Evolutionary conservation across 2,113 vertebrate species (phyloP).

Genomic region (Indri indri): DNA sequence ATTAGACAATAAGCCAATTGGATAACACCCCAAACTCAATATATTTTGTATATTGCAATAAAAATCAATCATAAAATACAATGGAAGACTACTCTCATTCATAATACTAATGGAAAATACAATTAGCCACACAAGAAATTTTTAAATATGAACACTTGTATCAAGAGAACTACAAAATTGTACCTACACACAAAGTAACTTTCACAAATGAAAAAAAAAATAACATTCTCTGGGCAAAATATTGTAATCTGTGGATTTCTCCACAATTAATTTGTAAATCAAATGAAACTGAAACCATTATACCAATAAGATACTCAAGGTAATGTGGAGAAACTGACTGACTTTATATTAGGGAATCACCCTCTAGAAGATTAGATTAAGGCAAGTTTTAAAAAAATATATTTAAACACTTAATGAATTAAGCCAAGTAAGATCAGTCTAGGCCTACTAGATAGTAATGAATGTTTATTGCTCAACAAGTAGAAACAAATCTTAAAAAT

Average conservation of each 20-base stretch:
- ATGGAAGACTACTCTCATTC: background rate
- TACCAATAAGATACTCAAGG: background rate
- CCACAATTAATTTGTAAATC: background rate
- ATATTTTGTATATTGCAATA: background rate
- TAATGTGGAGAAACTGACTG: slow-evolving; percentile 1
- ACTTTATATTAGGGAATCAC: background rate
- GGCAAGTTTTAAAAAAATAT: background rate
- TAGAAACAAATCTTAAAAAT: background rate
- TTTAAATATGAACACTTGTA: background rate
- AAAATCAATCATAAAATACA: slow-evolving; percentile 59
- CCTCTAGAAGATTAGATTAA: background rate
- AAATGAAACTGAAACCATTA: background rate
- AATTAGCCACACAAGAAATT: background rate
- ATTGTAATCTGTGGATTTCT: background rate
- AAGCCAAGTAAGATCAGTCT: background rate
- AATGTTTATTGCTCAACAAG: background rate
- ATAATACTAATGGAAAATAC: slow-evolving; percentile 30
- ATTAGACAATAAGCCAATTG: slow-evolving; percentile 37
- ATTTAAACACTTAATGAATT: background rate
- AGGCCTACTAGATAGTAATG: background rate
- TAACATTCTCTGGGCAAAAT: background rate
- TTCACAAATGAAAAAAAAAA: slow-evolving; percentile 3
- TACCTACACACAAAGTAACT: background rate
- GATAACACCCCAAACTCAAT: background rate
- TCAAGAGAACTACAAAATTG: background rate